Base-by-base conservation (phyloP, 2,888 invertebrate genomes). In the Biston betularia region DNA sequence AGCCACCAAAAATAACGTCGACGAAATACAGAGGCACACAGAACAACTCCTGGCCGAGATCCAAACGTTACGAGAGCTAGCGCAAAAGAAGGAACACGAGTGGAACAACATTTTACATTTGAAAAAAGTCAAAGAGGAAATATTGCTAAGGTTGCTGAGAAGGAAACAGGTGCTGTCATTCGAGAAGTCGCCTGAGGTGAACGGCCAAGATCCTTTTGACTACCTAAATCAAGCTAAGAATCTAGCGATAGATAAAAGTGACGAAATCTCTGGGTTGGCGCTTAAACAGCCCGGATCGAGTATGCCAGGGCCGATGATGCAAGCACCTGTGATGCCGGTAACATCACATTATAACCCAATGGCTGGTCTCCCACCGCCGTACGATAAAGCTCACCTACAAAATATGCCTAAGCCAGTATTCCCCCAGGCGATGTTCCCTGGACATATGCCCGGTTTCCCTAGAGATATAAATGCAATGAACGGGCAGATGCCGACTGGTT, bases 121-220 rank as follows among this genome's bases (percentile, higher is more conserved):
- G 74, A 97, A 97, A 83, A 97, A 97, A 84, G 94, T 97, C 5
- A 98, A 98, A 89, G 97, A 98, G 81, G 97, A 98, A 81, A 95
- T 97, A 33, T 90, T 97, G 57, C 89, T 96, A 8, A 93, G 97
- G 73, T 88, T 98, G 44, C 93, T 96, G 65, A 94, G 97, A 68
- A 95, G 95, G 75, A 95, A 96, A 77, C 96, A 96, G 77, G 94
- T 96, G 3, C 79, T 96, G 11, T 88, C 92, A 0, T 93, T 89
- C 58, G 93, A 93, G 66, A 93, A 92, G 63, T 83, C 90, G 0
- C 81, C 86, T 0, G 93, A 93, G 53, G 75, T 91, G 0, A 93
- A 93, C 56, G 92, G 92, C 0, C 80, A 88, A 0, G 93, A 93
- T 75, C 92, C 92, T 0, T 93, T 88, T 46, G 92, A 93, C 40